Base-by-base conservation (phyloP, 2,113 vertebrate genomes). In the Pontoporia blainvillei region DNA sequence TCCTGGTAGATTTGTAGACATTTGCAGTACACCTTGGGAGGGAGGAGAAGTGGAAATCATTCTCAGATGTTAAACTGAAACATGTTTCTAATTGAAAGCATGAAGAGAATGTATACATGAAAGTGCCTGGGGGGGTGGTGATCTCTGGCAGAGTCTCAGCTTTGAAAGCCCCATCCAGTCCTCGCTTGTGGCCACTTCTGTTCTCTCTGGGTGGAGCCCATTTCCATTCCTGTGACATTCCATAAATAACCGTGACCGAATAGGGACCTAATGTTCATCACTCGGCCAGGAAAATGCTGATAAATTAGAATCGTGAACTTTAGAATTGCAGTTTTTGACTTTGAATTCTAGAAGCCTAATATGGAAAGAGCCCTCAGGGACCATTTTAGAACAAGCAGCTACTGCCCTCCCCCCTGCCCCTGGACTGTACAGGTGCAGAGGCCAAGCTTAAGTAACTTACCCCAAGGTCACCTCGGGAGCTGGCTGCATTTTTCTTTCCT, bases 61-160 rank as follows among this genome's bases (percentile, higher is more conserved):
- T 96, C 69, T 97, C 97, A 97, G 95, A 98, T 97, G 96, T 88
- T 87, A 31, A 75, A 64, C 88, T 59, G 54, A 67, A 92, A 67
- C 66, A 8, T 61, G 81, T 67, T 92, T 84, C 95, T 92, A 92
- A 96, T 92, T 78, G 97, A 95, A 97, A 98, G 84, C 92, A 86
- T 69, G 88, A 91, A 21, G 92, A 61, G 79, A 97, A 94, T 71
- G 86, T 62, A 10, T n/a, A 44, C 46, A 66, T 94, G 93, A 49
- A 86, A 88, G 91, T 52, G 78, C 95, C 89, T 57, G 3, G 25
- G 49, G 62, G 62, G 13, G 46, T 3, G 46, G 29, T 44, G 75
- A 72, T 31, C 61, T 46, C 71, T 85, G 94, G 79, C 64, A 5
- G 25, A 54, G 31, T 31, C 66, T 20, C 52, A 36, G 72, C 59